These are phyloP conservation scores for Reticulitermes lucifugus DNA, from an alignment of 2,888 invertebrate species.

Conservation along the genomic window DNA sequence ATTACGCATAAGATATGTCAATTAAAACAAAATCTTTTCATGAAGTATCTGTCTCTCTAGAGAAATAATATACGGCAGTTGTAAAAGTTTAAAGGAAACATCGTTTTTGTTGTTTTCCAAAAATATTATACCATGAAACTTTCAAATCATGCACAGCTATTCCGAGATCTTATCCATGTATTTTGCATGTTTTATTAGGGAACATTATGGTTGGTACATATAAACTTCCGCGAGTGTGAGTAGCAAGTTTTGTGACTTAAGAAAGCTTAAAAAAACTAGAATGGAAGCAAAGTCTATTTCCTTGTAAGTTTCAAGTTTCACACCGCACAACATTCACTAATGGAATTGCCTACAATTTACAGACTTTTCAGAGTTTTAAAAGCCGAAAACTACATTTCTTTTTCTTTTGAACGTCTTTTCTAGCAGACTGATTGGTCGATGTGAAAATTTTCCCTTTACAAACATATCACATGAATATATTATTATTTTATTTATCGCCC, in stretches of 20 bases:
- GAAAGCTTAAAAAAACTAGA: too few species aligned
- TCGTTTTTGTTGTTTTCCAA: not conserved
- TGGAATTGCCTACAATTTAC: conserved; percentile 9
- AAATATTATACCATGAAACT: not conserved
- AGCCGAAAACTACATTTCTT: not conserved
- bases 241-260: not conserved
- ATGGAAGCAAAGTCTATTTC: not conserved
- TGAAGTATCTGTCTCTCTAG: not conserved
- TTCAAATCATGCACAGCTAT: not conserved
- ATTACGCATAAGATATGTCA: too few species aligned
- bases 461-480: not conserved
- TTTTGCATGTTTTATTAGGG: not conserved
- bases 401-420: not conserved
- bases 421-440: not conserved
- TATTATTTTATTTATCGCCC: not conserved
- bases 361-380: conserved; percentile 5
- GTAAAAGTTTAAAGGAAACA: not conserved
- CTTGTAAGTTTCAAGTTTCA: not conserved
- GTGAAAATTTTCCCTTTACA: not conserved
- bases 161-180: not conserved
- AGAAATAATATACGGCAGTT: not conserved
- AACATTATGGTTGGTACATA: not conserved
- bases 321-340: not conserved
- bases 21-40: too few species aligned
- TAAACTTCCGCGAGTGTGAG: not conserved